A percentile compares a stretch with the other conserved stretches of the same genome.
Evolutionary conservation across 1,140 invertebrate genomes (phyloP).

Genomic region (Drosophila simulans): DNA sequence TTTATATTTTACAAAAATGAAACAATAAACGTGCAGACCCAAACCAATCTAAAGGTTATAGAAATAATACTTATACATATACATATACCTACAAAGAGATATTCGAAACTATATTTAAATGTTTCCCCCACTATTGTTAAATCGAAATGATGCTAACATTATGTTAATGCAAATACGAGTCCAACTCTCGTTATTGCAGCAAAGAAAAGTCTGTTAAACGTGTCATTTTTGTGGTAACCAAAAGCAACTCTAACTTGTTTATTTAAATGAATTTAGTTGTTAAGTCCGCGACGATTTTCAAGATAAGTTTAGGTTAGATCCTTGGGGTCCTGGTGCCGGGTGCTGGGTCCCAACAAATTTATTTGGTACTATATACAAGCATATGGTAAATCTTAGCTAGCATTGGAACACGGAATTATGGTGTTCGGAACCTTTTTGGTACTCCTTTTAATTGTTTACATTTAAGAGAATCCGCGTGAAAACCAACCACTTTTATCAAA

Average conservation of each 20-base stretch:
- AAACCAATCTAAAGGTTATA: constrained; percentile 40
- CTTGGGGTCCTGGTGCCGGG: constrained; percentile 49
- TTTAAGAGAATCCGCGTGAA: constrained; percentile 39
- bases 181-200: constrained; percentile 49
- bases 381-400: constrained; percentile 61
- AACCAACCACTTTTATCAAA: constrained; percentile 33
- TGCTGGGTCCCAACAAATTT: constrained; percentile 42
- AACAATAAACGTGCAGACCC: constrained; percentile 11
- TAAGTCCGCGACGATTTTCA: constrained; percentile 54
- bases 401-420: constrained; percentile 46
- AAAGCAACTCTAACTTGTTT: constrained; percentile 63
- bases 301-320: constrained; percentile 50
- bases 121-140: constrained; percentile 54
- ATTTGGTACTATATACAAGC: constrained; percentile 48
- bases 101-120: constrained; percentile 56
- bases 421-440: constrained; percentile 67
- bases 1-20: constrained; percentile 73
- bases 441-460: constrained; percentile 68
- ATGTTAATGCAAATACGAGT: constrained; percentile 36
- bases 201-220: constrained; percentile 80
- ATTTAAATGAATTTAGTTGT: constrained; percentile 61
- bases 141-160: constrained; percentile 37
- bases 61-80: constrained; percentile 36
- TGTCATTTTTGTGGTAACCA: constrained; percentile 78
- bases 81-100: constrained; percentile 23